Percentiles rank a stretch among this genome's conserved stretches.
Evolutionary conservation across 2,888 invertebrate genomes (phyloP).

Genomic region (Doris montereyensis): DNA sequence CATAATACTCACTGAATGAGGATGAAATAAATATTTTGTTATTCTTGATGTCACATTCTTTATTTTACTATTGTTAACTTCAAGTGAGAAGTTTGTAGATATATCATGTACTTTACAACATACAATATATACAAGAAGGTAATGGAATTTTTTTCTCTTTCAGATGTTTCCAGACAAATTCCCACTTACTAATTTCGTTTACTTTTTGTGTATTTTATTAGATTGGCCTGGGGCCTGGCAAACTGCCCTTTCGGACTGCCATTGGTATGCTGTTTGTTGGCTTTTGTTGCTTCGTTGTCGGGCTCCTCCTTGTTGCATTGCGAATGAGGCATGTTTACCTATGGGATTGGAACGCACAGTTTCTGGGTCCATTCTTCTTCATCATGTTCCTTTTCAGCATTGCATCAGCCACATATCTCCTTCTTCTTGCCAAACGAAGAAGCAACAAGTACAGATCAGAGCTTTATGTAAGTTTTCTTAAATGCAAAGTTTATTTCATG

Average conservation of each 20-base stretch:
- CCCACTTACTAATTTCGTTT: too few relatives aligned
- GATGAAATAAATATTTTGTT: too few relatives aligned
- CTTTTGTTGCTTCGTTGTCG: conserved; percentile 51
- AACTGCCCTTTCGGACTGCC: conserved; percentile 50
- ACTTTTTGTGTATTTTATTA: background rate
- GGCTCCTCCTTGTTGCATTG: conserved; percentile 56
- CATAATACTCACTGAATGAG: too few relatives aligned
- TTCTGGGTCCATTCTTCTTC: conserved; percentile 60
- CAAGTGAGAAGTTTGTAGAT: too few relatives aligned
- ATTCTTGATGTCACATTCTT: too few relatives aligned
- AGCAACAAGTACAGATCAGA: conserved; percentile 60
- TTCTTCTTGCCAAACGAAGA: conserved; percentile 53
- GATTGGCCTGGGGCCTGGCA: conserved; percentile 57
- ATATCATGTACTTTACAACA: too few relatives aligned
- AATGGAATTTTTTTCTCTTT: too few relatives aligned
- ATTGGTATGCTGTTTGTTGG: conserved; percentile 48
- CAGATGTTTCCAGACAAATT: too few relatives aligned
- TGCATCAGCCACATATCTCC: conserved; percentile 52
- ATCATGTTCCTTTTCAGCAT: conserved; percentile 52
- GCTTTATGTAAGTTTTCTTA: conserved; percentile 59
- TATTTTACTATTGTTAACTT: too few relatives aligned
- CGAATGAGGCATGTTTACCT: conserved; percentile 64
- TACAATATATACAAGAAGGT: too few relatives aligned
- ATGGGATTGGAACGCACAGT: conserved; percentile 59
- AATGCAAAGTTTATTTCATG: too few relatives aligned